Conservation (phyloP, 2,113 vertebrate species). For the Columba janthina region DNA sequence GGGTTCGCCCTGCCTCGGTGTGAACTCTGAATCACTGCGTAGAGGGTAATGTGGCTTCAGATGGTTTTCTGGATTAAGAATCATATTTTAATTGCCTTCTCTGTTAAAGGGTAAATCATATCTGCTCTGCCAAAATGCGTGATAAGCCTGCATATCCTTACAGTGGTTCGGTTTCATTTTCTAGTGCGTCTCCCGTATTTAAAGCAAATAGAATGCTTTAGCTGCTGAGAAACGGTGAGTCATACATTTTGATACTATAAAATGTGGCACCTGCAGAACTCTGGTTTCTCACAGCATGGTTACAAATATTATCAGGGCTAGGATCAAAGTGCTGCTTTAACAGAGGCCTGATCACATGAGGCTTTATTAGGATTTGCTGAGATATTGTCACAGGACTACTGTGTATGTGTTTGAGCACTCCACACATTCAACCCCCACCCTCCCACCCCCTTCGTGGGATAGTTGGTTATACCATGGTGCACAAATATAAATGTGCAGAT, state of each 20-base stretch:
- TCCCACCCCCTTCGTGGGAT: background rate
- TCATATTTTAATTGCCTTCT: slow-evolving; percentile 16
- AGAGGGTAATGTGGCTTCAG: background rate
- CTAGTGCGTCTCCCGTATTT: background rate
- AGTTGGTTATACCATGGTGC: background rate
- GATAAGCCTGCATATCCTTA: background rate
- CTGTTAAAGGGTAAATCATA: background rate
- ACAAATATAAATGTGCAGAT: background rate
- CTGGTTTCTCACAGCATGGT: background rate
- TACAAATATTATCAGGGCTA: background rate
- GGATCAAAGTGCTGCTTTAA: background rate
- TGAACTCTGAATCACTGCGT: slow-evolving; percentile 12
- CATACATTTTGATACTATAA: background rate
- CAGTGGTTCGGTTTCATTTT: background rate
- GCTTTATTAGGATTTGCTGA: slow-evolving; percentile 28
- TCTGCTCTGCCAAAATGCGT: background rate
- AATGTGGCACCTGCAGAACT: slow-evolving; percentile 6
- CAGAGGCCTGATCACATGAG: background rate
- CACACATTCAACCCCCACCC: too few species aligned
- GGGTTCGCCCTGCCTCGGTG: background rate
- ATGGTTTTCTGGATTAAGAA: slow-evolving; percentile 26
- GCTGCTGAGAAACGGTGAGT: background rate
- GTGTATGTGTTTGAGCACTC: background rate
- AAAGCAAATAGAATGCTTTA: background rate
- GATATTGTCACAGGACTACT: background rate